phyloP scores from a whole-genome alignment of 2,888 invertebrate genomes.

The Sialis lutaria region DNA sequence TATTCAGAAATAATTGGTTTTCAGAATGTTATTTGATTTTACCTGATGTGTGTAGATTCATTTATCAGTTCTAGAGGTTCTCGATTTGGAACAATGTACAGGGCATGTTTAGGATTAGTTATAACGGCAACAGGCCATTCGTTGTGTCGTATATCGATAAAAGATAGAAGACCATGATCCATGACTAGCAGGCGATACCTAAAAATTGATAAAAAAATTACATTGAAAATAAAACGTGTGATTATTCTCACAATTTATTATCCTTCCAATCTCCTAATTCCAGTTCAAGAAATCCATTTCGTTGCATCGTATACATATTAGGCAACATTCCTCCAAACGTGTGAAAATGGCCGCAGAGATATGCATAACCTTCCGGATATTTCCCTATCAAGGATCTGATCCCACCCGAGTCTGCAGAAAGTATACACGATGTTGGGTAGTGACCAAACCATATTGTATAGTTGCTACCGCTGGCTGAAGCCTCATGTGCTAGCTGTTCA shows the following conservation, averaged over 20 bases:
- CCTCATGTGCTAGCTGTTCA: slow-evolving; percentile 34
- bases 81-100: slow-evolving; percentile 50
- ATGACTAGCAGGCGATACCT: slow-evolving; percentile 65
- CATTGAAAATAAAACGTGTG: background rate
- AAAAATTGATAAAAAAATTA: background rate
- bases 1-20: background rate
- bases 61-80: slow-evolving; percentile 51
- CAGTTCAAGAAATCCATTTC: slow-evolving; percentile 65
- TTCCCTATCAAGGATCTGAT: slow-evolving; percentile 39
- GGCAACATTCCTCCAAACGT: slow-evolving; percentile 61
- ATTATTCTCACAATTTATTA: slow-evolving; percentile 48
- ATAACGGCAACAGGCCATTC: slow-evolving; percentile 69
- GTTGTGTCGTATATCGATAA: slow-evolving; percentile 57
- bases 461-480: slow-evolving; percentile 31
- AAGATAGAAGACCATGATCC: slow-evolving; percentile 78
- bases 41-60: slow-evolving; percentile 63
- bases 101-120: slow-evolving; percentile 81
- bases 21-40: slow-evolving; percentile 8
- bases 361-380: slow-evolving; percentile 45
- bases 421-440: slow-evolving; percentile 78
- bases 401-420: slow-evolving; percentile 36
- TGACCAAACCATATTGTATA: slow-evolving; percentile 62
- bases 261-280: slow-evolving; percentile 90
- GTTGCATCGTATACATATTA: slow-evolving; percentile 74
- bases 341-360: slow-evolving; percentile 83